A percentile compares a stretch with the other conserved stretches of the same genome.
phyloP scores from a whole-genome alignment of 2,797 vertebrate species.

The Tragelaphus oryx region DNA sequence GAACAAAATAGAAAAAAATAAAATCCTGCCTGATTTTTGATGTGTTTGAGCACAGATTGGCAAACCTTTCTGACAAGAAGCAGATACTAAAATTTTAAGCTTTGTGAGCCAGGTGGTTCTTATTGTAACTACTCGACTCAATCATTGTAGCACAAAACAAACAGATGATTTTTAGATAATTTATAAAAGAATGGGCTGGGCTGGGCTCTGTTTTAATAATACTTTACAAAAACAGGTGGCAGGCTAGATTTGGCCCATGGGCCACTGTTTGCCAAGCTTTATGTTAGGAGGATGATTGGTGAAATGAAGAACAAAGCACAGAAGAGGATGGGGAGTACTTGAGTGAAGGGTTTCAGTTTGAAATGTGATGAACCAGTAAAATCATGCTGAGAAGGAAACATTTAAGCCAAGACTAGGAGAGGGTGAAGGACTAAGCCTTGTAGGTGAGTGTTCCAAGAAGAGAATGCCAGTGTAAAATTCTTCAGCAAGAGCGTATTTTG shows the following conservation, averaged over 20 bases:
- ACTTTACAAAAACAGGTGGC: not conserved
- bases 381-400: not conserved
- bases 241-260: not conserved
- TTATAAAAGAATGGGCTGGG: not conserved
- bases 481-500: not conserved
- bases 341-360: not conserved
- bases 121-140: not conserved
- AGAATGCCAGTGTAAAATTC: not conserved
- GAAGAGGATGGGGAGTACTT: not conserved
- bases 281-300: not conserved
- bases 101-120: not conserved
- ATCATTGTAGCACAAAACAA: not conserved
- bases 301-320: not conserved
- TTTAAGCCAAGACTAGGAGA: not conserved
- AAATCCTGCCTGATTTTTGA: not conserved
- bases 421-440: not conserved
- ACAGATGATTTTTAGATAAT: not conserved
- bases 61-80: not conserved
- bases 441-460: not conserved
- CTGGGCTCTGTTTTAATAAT: not conserved
- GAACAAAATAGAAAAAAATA: not conserved
- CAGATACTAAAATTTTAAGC: not conserved
- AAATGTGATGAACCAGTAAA: not conserved
- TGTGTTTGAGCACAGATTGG: not conserved
- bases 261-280: not conserved